Evolutionary conservation across 2,888 invertebrate species (phyloP), one percentile per base, ranked within the genome.

Genomic region (Eupsilia transversa): DNA sequence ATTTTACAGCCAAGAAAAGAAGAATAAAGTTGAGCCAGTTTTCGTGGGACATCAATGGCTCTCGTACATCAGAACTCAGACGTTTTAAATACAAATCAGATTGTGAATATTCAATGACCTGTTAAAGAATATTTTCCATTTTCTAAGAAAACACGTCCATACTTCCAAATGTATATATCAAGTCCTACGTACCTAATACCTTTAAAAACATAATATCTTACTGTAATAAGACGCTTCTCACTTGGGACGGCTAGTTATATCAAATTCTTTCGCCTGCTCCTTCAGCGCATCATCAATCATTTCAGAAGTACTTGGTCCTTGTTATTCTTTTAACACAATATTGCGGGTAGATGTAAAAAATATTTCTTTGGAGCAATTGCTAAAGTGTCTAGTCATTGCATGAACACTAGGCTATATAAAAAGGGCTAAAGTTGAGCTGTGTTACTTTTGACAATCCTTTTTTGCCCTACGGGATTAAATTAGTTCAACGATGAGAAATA

Each of bases 261-360:
- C 65, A 76, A 78, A 85, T 80, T 79, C 80, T 72, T 81, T 64
- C 68, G 60, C 72, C 35, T 30, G 72, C 72, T 78, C 49, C 57
- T 75, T 56, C 49, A 67, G 52, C 52, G 70, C 54, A 74, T 78
- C 86, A 86, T 86, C 87, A 86, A 86, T 86, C 87, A 86, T 85
- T 70, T 68, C 63, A 64, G 54, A 80, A 80, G 83, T 76, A 77
- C 78, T 74, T 52, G 5, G 43, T 35, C 77, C 81, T 79, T 85
- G 81, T 86, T 86, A 82, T 86, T 83, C 73, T 82, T 79, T 78
- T 75, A 75, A 71, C 67, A 77, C 76, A 76, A 85, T 79, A 73
- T 71, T 69, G 56, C 67, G 60, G 70, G 75, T 70, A 60, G 66
- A 78, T 61, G 70, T 72, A 78, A 79, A 84, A 82, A 80, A 80